Evolutionary conservation across 1,140 invertebrate genomes (phyloP), one percentile per base, ranked within the genome.

Genomic region (Listronotus bonariensis): DNA sequence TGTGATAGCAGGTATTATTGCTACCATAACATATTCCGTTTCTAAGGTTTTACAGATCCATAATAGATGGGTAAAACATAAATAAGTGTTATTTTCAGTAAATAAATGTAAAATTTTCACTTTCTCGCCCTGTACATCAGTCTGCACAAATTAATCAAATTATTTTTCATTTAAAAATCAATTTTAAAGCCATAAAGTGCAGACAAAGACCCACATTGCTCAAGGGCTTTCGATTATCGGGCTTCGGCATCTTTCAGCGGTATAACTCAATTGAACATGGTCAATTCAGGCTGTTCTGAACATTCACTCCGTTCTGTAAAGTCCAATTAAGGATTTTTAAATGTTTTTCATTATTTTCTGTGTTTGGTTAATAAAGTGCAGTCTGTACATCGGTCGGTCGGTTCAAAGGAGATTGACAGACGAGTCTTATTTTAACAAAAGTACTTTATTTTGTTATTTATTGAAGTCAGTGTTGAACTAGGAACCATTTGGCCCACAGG

Each of bases 261-360:
- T 68, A 71, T 68, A 67, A 68, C 69, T 68, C 69, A 71, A 71
- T 71, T 71, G 66, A 68, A 68, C 45, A 59, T 68, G 69, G 63
- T 68, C 65, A 66, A 66, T 71, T 71, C 69, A 64, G 67, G 17
- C 48, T 5, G 17, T 59, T 64, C 68, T 56, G 41, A 61, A 51
- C 69, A 60, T 68, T 70, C 69, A 55, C 65, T 70, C 63, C 40
- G 46, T 59, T 70, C 65, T 67, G 62, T 70, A 66, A 62, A 58
- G 63, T 64, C 64, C 67, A 68, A 71, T 71, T 71, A 71, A 68
- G 69, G 59, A 71, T 71, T 71, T 71, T 71, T 67, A 71, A 68
- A 66, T 71, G 63, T 71, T 71, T 71, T 71, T 68, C 58, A 68
- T 71, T 66, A 71, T 71, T 71, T 70, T 67, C 67, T 54, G 67